Percentiles rank a stretch among this genome's conserved stretches.
Evolutionary conservation across 2,113 vertebrate genomes (phyloP).

Genomic region (Pongo pygmaeus): DNA sequence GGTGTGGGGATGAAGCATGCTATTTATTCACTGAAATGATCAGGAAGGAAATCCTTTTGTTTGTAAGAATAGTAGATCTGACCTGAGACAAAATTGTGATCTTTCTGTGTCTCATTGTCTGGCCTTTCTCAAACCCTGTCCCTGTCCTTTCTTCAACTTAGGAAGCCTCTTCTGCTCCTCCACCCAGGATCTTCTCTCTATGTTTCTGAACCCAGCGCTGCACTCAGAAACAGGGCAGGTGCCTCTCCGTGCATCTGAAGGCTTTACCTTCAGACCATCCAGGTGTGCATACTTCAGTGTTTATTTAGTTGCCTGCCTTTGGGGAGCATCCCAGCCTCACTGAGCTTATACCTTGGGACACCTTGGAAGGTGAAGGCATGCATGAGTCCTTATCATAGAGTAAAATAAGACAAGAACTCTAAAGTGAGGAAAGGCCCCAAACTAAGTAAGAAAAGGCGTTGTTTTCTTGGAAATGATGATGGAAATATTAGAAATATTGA

Average conservation of each 20-base stretch:
- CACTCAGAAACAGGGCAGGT: not conserved
- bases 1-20: not conserved
- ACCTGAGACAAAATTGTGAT: not conserved
- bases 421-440: not conserved
- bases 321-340: not conserved
- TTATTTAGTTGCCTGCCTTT: not conserved
- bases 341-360: not conserved
- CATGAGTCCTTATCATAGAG: not conserved
- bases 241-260: not conserved
- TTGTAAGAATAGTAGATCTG: not conserved
- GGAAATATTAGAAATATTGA: not conserved
- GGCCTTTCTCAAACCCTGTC: not conserved
- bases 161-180: not conserved
- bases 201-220: not conserved
- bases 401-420: conserved; percentile 15
- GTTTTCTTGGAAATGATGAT: not conserved
- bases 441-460: not conserved
- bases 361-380: not conserved
- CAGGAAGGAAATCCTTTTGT: not conserved
- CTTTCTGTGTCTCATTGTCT: not conserved
- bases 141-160: not conserved
- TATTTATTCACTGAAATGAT: not conserved
- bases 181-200: not conserved
- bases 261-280: not conserved
- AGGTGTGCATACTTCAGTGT: not conserved